phyloP scores from a whole-genome alignment of 2,888 invertebrate genomes.

The Galerucella calmariensis region DNA sequence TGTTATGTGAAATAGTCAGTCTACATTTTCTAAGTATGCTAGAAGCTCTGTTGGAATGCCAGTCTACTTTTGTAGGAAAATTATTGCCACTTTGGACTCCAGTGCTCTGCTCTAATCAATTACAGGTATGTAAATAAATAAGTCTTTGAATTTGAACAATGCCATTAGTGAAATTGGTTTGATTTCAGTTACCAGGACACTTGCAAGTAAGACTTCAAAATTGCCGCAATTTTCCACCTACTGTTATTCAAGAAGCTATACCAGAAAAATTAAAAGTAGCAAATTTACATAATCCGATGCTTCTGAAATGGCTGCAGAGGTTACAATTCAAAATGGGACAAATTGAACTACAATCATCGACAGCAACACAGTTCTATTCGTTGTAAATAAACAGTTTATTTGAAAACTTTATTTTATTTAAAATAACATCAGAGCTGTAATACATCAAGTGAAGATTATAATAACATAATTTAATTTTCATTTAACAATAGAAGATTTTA shows the following conservation, averaged over 20 bases:
- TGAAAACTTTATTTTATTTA: constrained; percentile 37
- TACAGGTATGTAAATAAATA: constrained; percentile 69
- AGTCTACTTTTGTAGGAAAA: constrained; percentile 91
- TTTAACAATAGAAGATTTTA: constrained; percentile 21
- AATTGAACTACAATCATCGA: constrained; percentile 92
- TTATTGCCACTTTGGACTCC: constrained; percentile 96
- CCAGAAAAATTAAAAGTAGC: constrained; percentile 63
- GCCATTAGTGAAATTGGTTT: constrained; percentile 14
- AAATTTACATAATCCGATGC: constrained; percentile 67
- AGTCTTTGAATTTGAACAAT: not conserved
- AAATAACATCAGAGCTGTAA: constrained; percentile 48
- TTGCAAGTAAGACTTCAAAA: constrained; percentile 87
- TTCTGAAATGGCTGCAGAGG: constrained; percentile 88
- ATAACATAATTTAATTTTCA: constrained; percentile 19
- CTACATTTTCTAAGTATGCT: constrained; percentile 94
- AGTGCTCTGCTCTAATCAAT: constrained; percentile 90
- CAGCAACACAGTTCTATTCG: constrained; percentile 90
- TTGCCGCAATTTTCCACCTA: constrained; percentile 85
- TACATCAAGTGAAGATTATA: constrained; percentile 46
- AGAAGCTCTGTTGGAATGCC: constrained; percentile 94
- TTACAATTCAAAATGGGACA: constrained; percentile 98
- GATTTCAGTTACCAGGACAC: constrained; percentile 85
- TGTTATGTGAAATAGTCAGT: constrained; percentile 97
- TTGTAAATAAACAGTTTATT: constrained; percentile 64
- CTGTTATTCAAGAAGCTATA: constrained; percentile 64